Evolutionary conservation across 2,113 vertebrate species (phyloP).

Genomic region (Uropsilus gracilis): DNA sequence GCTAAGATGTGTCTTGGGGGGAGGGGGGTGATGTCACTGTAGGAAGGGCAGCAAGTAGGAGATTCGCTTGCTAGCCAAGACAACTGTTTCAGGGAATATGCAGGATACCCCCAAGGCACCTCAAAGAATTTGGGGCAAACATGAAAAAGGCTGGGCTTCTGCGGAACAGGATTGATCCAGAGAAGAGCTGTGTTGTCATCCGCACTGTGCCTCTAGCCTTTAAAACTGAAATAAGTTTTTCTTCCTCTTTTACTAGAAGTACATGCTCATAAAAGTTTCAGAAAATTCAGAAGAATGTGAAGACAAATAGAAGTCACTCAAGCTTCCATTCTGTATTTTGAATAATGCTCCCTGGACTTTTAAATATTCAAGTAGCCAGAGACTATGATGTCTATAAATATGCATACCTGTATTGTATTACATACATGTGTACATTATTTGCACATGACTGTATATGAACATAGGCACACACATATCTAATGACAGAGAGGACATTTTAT

Average conservation of each 20-base stretch:
- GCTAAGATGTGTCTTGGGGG: neutral
- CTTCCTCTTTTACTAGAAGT: neutral
- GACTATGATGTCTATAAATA: neutral
- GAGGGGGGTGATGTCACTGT: too few relatives aligned
- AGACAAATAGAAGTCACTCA: neutral
- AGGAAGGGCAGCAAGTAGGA: neutral
- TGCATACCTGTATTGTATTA: too few relatives aligned
- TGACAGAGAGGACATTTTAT: neutral
- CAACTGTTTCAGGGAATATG: neutral
- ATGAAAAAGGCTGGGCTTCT: neutral
- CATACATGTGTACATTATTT: neutral
- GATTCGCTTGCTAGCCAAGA: neutral
- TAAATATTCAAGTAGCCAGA: neutral
- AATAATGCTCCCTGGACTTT: constrained; percentile 2
- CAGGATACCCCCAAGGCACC: neutral
- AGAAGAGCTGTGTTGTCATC: neutral
- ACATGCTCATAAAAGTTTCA: neutral
- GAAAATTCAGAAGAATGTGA: constrained; percentile 19
- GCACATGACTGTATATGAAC: neutral
- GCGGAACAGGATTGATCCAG: neutral
- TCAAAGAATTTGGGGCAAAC: neutral
- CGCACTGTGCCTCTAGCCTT: neutral
- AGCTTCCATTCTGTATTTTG: neutral
- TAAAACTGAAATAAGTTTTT: neutral
- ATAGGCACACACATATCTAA: neutral